Percentiles rank a stretch among this genome's conserved stretches.
Conservation (phyloP, 2,113 vertebrate species). For the Sus scrofa region T2T-Sscrofa CM000824.6:26577001-26577500, state of each 20-base stretch:
- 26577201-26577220: background rate
- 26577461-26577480: background rate
- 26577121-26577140: background rate
- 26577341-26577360: background rate
- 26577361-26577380: too few species aligned
- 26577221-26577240: background rate
- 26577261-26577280: background rate
- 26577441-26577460: too few species aligned
- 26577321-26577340: too few species aligned
- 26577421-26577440: too few species aligned
- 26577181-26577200: background rate
- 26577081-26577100: background rate
- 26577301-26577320: background rate
- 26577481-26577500: background rate
- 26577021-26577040: background rate
- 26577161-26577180: background rate
- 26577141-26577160: background rate
- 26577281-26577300: background rate
- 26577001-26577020: background rate
- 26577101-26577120: slow-evolving; percentile 33
- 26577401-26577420: too few species aligned
- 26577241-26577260: background rate
- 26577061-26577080: background rate
- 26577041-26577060: background rate
- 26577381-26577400: too few species aligned